phyloP scores from a whole-genome alignment of 1,140 invertebrate species.

The Phymorhynchus buccinoides region DNA sequence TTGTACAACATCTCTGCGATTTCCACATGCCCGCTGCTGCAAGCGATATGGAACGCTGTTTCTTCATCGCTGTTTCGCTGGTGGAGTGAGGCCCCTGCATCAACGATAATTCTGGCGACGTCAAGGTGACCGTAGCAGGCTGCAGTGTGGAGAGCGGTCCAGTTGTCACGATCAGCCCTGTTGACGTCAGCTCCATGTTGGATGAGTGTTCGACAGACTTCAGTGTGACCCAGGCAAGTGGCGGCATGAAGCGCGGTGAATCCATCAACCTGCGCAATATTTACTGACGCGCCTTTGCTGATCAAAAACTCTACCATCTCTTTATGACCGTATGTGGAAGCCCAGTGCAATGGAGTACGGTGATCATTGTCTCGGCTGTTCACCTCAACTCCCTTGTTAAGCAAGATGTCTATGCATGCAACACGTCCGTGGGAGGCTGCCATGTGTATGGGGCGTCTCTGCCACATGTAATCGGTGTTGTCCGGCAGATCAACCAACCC shows the following conservation, averaged over 20 bases:
- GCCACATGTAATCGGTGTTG: conserved; percentile 54
- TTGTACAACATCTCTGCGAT: conserved; percentile 54
- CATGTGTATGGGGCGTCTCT: conserved; percentile 64
- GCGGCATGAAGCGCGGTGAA: conserved; percentile 66
- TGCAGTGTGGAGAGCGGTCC: conserved; percentile 66
- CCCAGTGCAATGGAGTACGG: conserved; percentile 68
- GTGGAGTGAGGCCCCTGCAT: conserved; percentile 51
- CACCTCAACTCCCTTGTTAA: conserved; percentile 59
- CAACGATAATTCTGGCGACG: conserved; percentile 55
- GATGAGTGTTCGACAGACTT: conserved; percentile 56
- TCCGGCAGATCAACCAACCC: conserved; percentile 50
- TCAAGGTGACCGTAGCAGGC: conserved; percentile 63
- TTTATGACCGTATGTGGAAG: conserved; percentile 57
- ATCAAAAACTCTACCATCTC: conserved; percentile 58
- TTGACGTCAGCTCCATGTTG: conserved; percentile 58
- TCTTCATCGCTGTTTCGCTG: conserved; percentile 57
- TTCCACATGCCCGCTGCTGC: conserved; percentile 56
- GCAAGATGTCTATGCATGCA: conserved; percentile 52
- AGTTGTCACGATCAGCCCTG: conserved; percentile 59
- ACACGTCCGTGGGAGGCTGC: conserved; percentile 62
- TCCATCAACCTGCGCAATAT: conserved; percentile 63
- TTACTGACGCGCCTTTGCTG: conserved; percentile 56
- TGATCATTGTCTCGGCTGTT: conserved; percentile 62
- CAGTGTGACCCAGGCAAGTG: conserved; percentile 61
- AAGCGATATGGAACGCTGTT: conserved; percentile 62